Evolutionary conservation across 37 sponge, comb jelly and placozoan genomes (phyloP).

Genomic region (Theonella swinhoei): DNA sequence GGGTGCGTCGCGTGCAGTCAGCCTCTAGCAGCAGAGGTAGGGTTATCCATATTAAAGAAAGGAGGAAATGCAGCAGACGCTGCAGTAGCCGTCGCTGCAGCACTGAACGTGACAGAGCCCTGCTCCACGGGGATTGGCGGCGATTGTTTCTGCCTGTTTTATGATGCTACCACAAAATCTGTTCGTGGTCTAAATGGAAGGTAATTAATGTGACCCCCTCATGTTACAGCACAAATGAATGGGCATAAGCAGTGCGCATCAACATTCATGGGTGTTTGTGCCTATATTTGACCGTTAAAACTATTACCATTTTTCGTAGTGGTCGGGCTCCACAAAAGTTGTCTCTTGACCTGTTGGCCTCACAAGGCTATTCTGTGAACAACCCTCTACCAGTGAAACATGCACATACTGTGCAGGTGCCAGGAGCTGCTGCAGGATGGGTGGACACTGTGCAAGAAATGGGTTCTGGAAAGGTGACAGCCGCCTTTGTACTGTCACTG

Average conservation of each 20-base stretch:
- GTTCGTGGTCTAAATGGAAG: slow-evolving; percentile 84
- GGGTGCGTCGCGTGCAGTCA: slow-evolving; percentile 82
- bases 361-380: slow-evolving; percentile 32
- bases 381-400: slow-evolving; percentile 61
- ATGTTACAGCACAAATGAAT: background rate
- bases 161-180: slow-evolving; percentile 58
- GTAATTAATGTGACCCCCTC: slow-evolving; percentile 13
- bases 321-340: slow-evolving; percentile 16
- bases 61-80: slow-evolving; percentile 93
- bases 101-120: slow-evolving; percentile 86
- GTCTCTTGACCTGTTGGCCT: slow-evolving; percentile 26
- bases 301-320: background rate
- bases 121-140: slow-evolving; percentile 88
- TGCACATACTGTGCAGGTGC: slow-evolving; percentile 80
- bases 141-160: slow-evolving; percentile 89
- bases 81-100: slow-evolving; percentile 86
- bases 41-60: slow-evolving; percentile 48
- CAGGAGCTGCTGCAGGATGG: slow-evolving; percentile 91
- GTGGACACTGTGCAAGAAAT: slow-evolving; percentile 77
- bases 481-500: too few relatives aligned
- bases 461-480: slow-evolving; percentile 82
- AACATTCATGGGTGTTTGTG: too few relatives aligned
- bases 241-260: too few relatives aligned
- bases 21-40: slow-evolving; percentile 75
- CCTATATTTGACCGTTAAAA: too few relatives aligned